Evolutionary conservation across 2,888 invertebrate species (phyloP).

Genomic region (Escarpia spicata): DNA sequence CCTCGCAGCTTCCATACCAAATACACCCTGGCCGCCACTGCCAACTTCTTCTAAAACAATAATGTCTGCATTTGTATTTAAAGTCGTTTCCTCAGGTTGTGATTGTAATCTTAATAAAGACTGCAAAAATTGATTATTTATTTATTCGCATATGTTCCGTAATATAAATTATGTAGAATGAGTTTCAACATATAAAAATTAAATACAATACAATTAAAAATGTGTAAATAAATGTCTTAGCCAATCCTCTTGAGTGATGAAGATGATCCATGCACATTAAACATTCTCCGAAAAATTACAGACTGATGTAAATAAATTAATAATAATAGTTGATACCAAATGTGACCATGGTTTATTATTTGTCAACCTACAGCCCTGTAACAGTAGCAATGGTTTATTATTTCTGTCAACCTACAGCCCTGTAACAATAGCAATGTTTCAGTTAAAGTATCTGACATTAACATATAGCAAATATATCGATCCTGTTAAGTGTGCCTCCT

Average conservation of each 20-base stretch:
- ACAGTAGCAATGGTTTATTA: not conserved
- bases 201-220: not conserved
- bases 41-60: conserved; percentile 20
- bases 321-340: not conserved
- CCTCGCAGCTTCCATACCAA: not conserved
- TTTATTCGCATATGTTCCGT: not conserved
- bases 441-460: too few relatives aligned
- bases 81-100: not conserved
- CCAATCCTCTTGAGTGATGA: not conserved
- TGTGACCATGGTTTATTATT: not conserved
- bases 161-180: not conserved
- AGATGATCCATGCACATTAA: not conserved
- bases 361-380: too few relatives aligned
- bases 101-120: not conserved
- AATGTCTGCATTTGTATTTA: too few relatives aligned
- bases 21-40: conserved; percentile 14
- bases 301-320: not conserved
- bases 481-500: too few relatives aligned
- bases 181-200: not conserved
- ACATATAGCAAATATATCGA: too few relatives aligned
- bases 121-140: not conserved
- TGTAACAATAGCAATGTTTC: too few relatives aligned
- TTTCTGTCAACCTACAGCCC: too few relatives aligned
- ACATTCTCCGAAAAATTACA: not conserved
- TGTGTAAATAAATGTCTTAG: not conserved